Conservation (phyloP, 2,113 vertebrate genomes). For the Gallinago undulata region DNA sequence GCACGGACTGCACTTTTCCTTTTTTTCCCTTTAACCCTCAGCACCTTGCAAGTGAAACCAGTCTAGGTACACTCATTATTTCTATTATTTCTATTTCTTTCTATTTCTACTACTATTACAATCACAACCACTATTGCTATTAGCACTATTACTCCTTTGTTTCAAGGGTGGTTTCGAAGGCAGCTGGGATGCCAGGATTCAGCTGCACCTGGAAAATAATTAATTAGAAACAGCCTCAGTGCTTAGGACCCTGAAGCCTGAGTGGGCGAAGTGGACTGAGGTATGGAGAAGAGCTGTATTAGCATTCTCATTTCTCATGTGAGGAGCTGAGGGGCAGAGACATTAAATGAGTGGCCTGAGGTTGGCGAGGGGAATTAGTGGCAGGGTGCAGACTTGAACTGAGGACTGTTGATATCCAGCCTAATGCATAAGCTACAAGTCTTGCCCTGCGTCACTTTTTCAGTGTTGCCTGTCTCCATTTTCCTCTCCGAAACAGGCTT, state of each 20-base stretch:
- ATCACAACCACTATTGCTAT: no score
- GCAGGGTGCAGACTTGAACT: conserved; percentile 20
- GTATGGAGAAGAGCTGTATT: background rate
- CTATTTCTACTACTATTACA: background rate
- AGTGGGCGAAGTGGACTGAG: background rate
- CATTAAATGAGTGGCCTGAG: conserved; percentile 38
- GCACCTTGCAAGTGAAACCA: background rate
- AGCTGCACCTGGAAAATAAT: background rate
- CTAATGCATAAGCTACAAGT: background rate
- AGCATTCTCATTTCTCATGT: conserved; percentile 7
- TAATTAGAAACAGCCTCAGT: background rate
- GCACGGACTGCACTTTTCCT: background rate
- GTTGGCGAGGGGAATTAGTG: conserved; percentile 35
- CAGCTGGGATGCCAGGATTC: background rate
- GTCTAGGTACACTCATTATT: background rate
- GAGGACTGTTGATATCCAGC: background rate
- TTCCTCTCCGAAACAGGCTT: background rate
- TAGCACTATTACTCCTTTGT: background rate
- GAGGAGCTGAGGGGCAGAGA: conserved; percentile 37
- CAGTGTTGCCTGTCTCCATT: background rate
- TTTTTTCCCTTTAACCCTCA: background rate
- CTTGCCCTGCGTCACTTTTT: background rate
- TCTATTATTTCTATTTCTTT: background rate
- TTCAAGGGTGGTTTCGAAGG: background rate
- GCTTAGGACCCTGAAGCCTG: background rate